phyloP scores from a whole-genome alignment of 2,888 invertebrate species.

The Lacanobia wlatinum region DNA sequence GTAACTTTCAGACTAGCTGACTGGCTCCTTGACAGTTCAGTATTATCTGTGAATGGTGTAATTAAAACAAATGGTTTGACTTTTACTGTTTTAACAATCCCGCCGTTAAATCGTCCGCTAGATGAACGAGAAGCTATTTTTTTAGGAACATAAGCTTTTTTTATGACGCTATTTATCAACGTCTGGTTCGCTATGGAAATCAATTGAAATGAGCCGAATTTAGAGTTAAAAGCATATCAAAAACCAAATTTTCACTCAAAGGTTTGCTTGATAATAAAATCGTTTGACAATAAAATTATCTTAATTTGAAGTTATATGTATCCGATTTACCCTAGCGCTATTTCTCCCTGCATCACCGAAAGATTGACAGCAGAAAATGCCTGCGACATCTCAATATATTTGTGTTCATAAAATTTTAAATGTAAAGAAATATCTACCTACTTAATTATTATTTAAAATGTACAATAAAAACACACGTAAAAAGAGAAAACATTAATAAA shows the following conservation, averaged over 20 bases:
- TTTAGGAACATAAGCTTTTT: neutral
- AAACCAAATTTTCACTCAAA: neutral
- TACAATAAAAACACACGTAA: neutral
- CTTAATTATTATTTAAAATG: neutral
- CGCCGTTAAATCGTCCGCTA: neutral
- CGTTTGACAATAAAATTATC: too few species aligned
- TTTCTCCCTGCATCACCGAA: too few species aligned
- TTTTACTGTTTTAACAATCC: conserved; percentile 18
- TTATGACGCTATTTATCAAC: neutral
- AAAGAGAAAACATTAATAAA: neutral
- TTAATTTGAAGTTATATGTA: too few species aligned
- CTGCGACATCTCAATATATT: neutral
- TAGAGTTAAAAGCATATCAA: neutral
- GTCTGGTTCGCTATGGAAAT: neutral
- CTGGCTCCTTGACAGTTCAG: conserved; percentile 19
- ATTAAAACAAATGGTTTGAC: conserved; percentile 37
- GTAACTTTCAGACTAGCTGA: conserved; percentile 14
- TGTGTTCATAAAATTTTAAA: neutral
- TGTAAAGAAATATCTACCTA: neutral
- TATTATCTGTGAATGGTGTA: conserved; percentile 37
- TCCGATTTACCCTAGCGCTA: too few species aligned
- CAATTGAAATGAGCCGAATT: neutral
- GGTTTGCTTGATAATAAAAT: too few species aligned
- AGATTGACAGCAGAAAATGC: neutral
- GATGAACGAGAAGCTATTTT: neutral